Conservation (phyloP, 2,888 invertebrate genomes). For the Ennomos erosarius region DNA sequence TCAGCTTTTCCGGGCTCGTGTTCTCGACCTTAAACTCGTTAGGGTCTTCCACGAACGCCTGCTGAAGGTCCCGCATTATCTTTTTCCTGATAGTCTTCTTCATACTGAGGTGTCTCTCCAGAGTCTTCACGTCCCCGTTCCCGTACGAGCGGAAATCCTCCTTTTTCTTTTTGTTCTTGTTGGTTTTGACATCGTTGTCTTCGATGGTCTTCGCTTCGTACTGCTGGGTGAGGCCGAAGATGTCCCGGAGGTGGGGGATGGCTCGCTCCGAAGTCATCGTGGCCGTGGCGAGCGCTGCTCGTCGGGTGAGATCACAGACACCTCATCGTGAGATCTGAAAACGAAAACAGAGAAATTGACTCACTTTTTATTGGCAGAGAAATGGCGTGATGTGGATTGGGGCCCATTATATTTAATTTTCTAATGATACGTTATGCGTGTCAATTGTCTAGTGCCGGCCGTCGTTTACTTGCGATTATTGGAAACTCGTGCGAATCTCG, state of each 20-base stretch:
- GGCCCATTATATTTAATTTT: constrained; percentile 25
- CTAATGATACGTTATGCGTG: constrained; percentile 37
- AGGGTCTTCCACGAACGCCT: constrained; percentile 89
- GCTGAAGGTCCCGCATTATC: constrained; percentile 93
- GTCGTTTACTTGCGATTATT: constrained; percentile 37
- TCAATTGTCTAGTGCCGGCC: constrained; percentile 36
- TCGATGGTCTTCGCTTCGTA: constrained; percentile 78
- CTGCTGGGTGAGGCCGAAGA: constrained; percentile 87
- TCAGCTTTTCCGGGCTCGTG: constrained; percentile 88
- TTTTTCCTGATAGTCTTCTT: constrained; percentile 94
- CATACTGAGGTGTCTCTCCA: constrained; percentile 93
- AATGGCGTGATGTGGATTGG: constrained; percentile 18
- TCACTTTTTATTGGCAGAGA: constrained; percentile 29
- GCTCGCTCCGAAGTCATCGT: constrained; percentile 89
- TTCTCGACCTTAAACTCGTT: constrained; percentile 90
- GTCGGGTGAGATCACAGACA: constrained; percentile 62
- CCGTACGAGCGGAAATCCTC: constrained; percentile 88
- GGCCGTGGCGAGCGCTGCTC: constrained; percentile 53
- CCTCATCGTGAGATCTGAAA: constrained; percentile 79
- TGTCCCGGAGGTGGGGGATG: constrained; percentile 91
- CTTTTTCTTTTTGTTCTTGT: constrained; percentile 87
- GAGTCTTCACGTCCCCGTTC: constrained; percentile 89
- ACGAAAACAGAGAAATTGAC: constrained; percentile 47
- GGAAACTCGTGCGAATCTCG: constrained; percentile 40
- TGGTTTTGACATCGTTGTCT: constrained; percentile 81